Percentiles rank a stretch among this genome's conserved stretches.
phyloP scores from a whole-genome alignment of 2,888 invertebrate species.

The Pyrocoelia pectoralis region DNA sequence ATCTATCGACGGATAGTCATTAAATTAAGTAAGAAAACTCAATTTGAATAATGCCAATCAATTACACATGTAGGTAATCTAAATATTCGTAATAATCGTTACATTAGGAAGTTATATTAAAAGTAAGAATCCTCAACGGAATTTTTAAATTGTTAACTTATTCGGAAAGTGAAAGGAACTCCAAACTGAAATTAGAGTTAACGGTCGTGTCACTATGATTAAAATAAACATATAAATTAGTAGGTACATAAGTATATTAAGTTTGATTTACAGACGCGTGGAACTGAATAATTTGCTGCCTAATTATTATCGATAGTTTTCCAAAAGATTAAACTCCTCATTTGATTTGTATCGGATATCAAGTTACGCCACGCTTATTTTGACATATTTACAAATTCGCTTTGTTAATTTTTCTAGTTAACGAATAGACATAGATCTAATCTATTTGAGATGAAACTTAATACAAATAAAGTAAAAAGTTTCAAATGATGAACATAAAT shows the following conservation, averaged over 20 bases:
- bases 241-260: not conserved
- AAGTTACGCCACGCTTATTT: not conserved
- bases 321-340: not conserved
- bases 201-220: not conserved
- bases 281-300: not conserved
- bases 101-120: too few relatives aligned
- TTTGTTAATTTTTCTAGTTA: not conserved
- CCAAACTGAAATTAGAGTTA: not conserved
- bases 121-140: too few relatives aligned
- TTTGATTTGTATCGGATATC: not conserved
- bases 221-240: not conserved
- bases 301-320: not conserved
- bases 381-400: conserved; percentile 1
- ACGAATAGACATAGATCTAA: not conserved
- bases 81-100: too few relatives aligned
- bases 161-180: not conserved
- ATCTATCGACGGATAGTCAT: too few relatives aligned
- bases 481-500: conserved; percentile 2
- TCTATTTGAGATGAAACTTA: not conserved
- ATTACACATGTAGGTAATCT: too few relatives aligned
- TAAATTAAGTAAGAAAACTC: too few relatives aligned
- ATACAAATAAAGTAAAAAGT: conserved; percentile 5
- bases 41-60: too few relatives aligned
- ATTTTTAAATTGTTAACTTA: not conserved
- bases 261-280: not conserved